phyloP scores from a whole-genome alignment of 1,140 invertebrate genomes.

The Hylaeus volcanicus region DNA sequence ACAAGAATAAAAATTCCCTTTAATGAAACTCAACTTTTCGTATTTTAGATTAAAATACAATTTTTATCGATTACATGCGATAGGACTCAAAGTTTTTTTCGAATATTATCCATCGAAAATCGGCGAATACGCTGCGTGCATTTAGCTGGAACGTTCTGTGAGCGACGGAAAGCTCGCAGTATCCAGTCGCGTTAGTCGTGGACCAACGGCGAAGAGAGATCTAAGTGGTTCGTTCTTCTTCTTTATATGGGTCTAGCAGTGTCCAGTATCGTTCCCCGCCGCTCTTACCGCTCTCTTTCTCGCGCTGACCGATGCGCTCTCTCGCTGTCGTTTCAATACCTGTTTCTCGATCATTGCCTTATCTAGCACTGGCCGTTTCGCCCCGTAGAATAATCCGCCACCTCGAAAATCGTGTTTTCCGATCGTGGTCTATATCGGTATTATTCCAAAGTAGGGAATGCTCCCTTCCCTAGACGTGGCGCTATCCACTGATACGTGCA shows the following conservation, averaged over 20 bases:
- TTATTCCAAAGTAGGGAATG: too few species aligned
- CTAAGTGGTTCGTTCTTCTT: slow-evolving; percentile 51
- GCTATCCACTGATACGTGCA: too few species aligned
- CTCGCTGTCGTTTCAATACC: slow-evolving; percentile 30
- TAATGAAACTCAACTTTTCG: too few species aligned
- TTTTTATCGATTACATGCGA: too few species aligned
- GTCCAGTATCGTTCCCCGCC: slow-evolving; percentile 34
- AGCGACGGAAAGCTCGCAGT: not conserved
- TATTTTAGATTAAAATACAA: too few species aligned
- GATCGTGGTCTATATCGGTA: not conserved
- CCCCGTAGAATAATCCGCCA: not conserved
- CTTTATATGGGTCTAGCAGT: slow-evolving; percentile 61
- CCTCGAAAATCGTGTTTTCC: slow-evolving; percentile 23
- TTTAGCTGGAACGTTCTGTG: not conserved
- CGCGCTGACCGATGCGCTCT: not conserved
- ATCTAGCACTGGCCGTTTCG: slow-evolving; percentile 27
- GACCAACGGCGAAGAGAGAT: slow-evolving; percentile 27
- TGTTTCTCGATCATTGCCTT: slow-evolving; percentile 30
- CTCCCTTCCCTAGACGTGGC: too few species aligned
- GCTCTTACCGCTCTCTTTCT: slow-evolving; percentile 26
- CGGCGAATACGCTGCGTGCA: not conserved
- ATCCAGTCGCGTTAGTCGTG: slow-evolving; percentile 6
- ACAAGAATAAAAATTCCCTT: too few species aligned
- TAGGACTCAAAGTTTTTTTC: too few species aligned
- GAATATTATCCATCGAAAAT: not conserved